phyloP scores from a whole-genome alignment of 2,797 vertebrate species.

The Brotula barbata region DNA sequence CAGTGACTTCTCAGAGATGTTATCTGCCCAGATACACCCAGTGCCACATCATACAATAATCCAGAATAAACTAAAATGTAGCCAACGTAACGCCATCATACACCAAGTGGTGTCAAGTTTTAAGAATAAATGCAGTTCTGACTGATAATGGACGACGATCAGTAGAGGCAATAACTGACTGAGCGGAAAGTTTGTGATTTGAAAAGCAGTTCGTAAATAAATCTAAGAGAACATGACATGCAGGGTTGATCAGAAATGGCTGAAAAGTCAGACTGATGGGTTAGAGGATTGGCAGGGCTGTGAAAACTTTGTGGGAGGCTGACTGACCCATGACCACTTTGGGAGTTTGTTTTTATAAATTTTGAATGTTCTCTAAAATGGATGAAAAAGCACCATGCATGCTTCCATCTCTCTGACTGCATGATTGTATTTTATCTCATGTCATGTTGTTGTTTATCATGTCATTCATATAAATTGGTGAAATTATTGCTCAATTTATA shows the following conservation, averaged over 20 bases:
- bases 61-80: slow-evolving; percentile 37
- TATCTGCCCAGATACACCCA: slow-evolving; percentile 34
- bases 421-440: too few relatives aligned
- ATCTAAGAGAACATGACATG: not conserved
- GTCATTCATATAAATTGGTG: too few relatives aligned
- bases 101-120: slow-evolving; percentile 60
- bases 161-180: slow-evolving; percentile 36
- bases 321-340: not conserved
- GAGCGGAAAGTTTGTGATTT: slow-evolving; percentile 18
- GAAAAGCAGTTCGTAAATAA: slow-evolving; percentile 35
- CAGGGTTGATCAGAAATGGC: slow-evolving; percentile 28
- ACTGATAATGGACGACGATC: slow-evolving; percentile 23
- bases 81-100: slow-evolving; percentile 63
- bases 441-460: too few relatives aligned
- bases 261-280: slow-evolving; percentile 37
- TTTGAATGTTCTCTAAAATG: too few relatives aligned
- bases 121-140: not conserved
- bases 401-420: too few relatives aligned
- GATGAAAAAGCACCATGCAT: too few relatives aligned
- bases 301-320: slow-evolving; percentile 2
- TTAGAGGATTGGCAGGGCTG: slow-evolving; percentile 1
- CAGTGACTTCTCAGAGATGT: slow-evolving; percentile 30
- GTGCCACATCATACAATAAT: slow-evolving; percentile 47
- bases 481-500: too few relatives aligned
- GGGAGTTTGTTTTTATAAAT: too few relatives aligned